A percentile compares a stretch with the other conserved stretches of the same genome.
Evolutionary conservation across 2,113 vertebrate species (phyloP).

Genomic region (Petaurus breviceps): DNA sequence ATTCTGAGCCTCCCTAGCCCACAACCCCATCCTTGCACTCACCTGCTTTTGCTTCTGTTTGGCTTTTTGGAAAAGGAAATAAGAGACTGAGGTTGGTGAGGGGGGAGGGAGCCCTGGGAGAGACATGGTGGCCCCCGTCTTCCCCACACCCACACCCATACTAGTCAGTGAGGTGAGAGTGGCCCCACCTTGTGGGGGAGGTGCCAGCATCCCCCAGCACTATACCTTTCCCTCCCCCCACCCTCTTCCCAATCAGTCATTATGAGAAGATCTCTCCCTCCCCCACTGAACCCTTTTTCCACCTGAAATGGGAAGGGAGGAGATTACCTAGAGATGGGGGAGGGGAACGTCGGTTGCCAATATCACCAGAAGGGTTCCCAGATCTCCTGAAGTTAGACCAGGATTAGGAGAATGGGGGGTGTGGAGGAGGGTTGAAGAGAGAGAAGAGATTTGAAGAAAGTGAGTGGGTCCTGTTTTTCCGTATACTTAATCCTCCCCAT

Average conservation of each 20-base stretch:
- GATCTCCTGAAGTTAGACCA: slow-evolving; percentile 87
- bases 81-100: slow-evolving; percentile 78
- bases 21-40: slow-evolving; percentile 73
- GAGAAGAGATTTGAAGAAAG: neutral
- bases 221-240: neutral
- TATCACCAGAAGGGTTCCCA: slow-evolving; percentile 92
- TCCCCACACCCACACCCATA: slow-evolving; percentile 1
- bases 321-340: slow-evolving; percentile 94
- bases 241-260: slow-evolving; percentile 6
- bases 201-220: neutral
- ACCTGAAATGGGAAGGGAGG: slow-evolving; percentile 16
- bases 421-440: neutral
- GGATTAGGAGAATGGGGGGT: neutral
- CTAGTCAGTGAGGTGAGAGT: neutral
- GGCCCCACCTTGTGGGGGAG: neutral
- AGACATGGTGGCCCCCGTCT: slow-evolving; percentile 3
- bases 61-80: slow-evolving; percentile 90
- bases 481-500: neutral
- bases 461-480: neutral
- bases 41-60: slow-evolving; percentile 99
- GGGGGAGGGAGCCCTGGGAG: slow-evolving; percentile 32
- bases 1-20: slow-evolving; percentile 39
- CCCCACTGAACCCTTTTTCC: slow-evolving; percentile 29
- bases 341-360: slow-evolving; percentile 93
- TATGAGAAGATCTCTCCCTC: neutral